A percentile compares a stretch with the other conserved stretches of the same genome.
These are phyloP conservation scores for Oncorhynchus nerka DNA, from an alignment of 2,113 vertebrate species.

Conservation along the genomic window DNA sequence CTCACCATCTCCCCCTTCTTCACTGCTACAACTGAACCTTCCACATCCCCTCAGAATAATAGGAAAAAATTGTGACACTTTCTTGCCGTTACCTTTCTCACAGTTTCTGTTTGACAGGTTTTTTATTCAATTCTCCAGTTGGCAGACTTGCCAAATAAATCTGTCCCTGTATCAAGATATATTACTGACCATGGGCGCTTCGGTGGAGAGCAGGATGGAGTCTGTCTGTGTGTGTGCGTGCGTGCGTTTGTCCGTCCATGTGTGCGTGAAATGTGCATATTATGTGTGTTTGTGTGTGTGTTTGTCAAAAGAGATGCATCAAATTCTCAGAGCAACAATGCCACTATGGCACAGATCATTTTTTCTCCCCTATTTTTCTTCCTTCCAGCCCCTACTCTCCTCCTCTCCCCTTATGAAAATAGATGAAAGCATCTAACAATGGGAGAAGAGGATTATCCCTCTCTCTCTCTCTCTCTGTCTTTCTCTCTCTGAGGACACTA, in stretches of 20 bases:
- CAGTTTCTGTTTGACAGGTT: not conserved
- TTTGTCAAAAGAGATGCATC: constrained; percentile 27
- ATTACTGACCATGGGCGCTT: constrained; percentile 3
- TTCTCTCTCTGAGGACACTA: no score
- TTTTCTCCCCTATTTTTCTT: constrained; percentile 39
- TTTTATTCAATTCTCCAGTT: constrained; percentile 7
- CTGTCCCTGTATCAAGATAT: constrained; percentile 15
- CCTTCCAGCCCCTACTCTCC: constrained; percentile 9
- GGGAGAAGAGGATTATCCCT: no score
- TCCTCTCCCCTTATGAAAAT: constrained; percentile 56
- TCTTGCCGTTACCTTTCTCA: not conserved
- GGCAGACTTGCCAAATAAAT: constrained; percentile 1
- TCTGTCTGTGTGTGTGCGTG: not conserved
- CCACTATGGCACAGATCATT: constrained; percentile 37
- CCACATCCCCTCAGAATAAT: no score
- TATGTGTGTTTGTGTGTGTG: not conserved
- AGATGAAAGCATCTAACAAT: constrained; percentile 28
- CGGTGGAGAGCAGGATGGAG: constrained; percentile 10
- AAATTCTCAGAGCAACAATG: constrained; percentile 36
- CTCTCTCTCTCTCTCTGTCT: no score
- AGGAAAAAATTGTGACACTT: no score
- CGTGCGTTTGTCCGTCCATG: not conserved
- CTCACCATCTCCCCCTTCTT: no score
- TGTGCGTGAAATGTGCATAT: not conserved
- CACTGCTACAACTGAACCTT: no score